Evolutionary conservation across 1,140 invertebrate genomes (phyloP).

Genomic region (Papilio machaon): DNA sequence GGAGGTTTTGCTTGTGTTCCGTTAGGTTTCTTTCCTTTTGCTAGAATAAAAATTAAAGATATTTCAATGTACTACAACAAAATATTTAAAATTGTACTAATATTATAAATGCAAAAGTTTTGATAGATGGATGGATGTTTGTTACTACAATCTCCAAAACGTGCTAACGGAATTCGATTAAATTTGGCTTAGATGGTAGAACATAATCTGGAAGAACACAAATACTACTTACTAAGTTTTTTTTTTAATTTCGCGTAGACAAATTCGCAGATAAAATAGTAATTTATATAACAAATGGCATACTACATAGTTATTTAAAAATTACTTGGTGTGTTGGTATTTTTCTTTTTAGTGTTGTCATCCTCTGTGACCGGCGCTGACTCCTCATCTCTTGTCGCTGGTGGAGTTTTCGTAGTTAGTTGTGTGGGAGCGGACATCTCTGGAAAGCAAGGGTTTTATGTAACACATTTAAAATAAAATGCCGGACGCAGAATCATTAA

Average conservation of each 20-base stretch:
- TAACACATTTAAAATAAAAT: slow-evolving; percentile 14
- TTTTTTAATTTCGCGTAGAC: too few relatives aligned
- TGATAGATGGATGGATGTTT: too few relatives aligned
- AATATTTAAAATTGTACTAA: background rate
- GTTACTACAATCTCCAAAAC: too few relatives aligned
- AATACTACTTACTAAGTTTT: too few relatives aligned
- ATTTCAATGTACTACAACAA: background rate
- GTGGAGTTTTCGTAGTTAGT: slow-evolving; percentile 63
- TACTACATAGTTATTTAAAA: slow-evolving; percentile 5
- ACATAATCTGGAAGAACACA: too few relatives aligned
- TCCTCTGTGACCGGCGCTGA: slow-evolving; percentile 34
- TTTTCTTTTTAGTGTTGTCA: slow-evolving; percentile 57
- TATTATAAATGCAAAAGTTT: slow-evolving; percentile 12
- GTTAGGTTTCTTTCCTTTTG: slow-evolving; percentile 64
- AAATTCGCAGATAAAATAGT: too few relatives aligned
- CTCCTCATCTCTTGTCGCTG: slow-evolving; percentile 61
- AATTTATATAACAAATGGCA: background rate
- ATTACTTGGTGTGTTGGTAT: slow-evolving; percentile 54
- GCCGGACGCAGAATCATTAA: background rate
- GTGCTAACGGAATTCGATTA: too few relatives aligned
- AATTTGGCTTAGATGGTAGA: too few relatives aligned
- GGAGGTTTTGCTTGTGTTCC: slow-evolving; percentile 57
- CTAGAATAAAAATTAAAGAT: slow-evolving; percentile 45
- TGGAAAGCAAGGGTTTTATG: slow-evolving; percentile 40
- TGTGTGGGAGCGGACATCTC: slow-evolving; percentile 65